Percentiles rank a stretch among this genome's conserved stretches.
Evolutionary conservation across 2,888 invertebrate genomes (phyloP).

Genomic region (Melikaiella ostensackeni): DNA sequence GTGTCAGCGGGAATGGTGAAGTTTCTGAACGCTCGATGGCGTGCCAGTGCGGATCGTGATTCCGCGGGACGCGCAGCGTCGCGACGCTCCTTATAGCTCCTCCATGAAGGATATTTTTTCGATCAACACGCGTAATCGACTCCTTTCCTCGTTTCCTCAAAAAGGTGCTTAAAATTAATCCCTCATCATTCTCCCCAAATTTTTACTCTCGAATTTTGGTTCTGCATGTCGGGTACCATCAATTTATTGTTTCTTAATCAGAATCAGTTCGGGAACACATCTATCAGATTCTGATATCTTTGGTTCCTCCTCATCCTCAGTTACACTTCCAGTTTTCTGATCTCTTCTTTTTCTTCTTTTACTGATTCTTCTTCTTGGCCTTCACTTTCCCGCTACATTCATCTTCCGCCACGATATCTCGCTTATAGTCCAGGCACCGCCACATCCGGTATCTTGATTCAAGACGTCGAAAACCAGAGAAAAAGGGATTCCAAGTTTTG

Average conservation of each 20-base stretch:
- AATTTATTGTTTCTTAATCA: background rate
- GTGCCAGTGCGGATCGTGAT: constrained; percentile 75
- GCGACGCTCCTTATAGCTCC: constrained; percentile 51
- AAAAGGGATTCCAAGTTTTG: constrained; percentile 34
- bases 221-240: background rate
- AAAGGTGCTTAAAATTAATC: constrained; percentile 6
- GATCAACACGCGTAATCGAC: constrained; percentile 13
- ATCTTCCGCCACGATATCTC: constrained; percentile 34
- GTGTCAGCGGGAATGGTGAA: constrained; percentile 68
- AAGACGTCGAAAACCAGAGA: constrained; percentile 22
- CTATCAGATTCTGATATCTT: background rate
- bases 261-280: background rate
- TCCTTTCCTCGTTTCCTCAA: constrained; percentile 14
- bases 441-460: constrained; percentile 28
- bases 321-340: background rate
- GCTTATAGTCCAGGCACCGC: constrained; percentile 36
- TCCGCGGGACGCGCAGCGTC: constrained; percentile 72
- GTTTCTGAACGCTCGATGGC: constrained; percentile 74
- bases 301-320: background rate
- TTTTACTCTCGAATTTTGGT: background rate
- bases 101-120: constrained; percentile 18
- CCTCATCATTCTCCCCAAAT: background rate
- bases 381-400: constrained; percentile 27
- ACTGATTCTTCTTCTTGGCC: constrained; percentile 9
- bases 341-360: constrained; percentile 1